Base-by-base conservation (phyloP, 2,113 vertebrate genomes). In the Pollimyrus isidori region DNA sequence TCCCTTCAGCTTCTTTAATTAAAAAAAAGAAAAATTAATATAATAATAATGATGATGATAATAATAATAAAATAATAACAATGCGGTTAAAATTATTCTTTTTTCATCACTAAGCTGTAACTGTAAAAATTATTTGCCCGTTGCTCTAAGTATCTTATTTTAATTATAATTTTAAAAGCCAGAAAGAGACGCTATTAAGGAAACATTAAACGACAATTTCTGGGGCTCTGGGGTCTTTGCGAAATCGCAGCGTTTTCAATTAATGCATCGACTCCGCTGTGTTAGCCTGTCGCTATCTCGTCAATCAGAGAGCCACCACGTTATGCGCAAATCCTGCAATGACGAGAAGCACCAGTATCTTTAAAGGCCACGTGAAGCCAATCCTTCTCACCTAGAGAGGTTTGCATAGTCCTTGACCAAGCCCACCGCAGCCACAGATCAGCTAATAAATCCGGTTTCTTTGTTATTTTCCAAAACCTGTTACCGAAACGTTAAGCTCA, bases 131-230 rank as follows among this genome's bases (percentile, higher is more conserved):
- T 46, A 88, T 91, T 92, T 89, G 73, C 89, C 53, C 80, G 39
- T 89, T 85, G 88, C 88, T 83, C 87, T 89, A 80, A 80, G 73
- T 80, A 73, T 90, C 90, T 26, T 30, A 35, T 56, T 30, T 91
- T 91, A 85, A 92, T 91, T 93, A 89, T 90, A 86, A 92, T 92
- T 92, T 90, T 90, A 73, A 87, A 90, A 88, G 87, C 90, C 91
- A 90, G 90, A 93, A 91, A 90, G 87, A 90, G 89, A 91, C 85
- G 90, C 91, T 90, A 92, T 92, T 93, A 93, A 91, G 89, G 91
- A 90, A 88, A 90, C 91, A 91, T 93, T 91, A 92, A 92, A 91
- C 65, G 58, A 90, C 92, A 91, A 91, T 92, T 92, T 93, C 92
- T 90, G 30, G 90, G 90, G 92, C 91, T 91, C 92, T 92, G 87